Evolutionary conservation across 2,113 vertebrate species (phyloP).

Genomic region (Xiphophorus hellerii): DNA sequence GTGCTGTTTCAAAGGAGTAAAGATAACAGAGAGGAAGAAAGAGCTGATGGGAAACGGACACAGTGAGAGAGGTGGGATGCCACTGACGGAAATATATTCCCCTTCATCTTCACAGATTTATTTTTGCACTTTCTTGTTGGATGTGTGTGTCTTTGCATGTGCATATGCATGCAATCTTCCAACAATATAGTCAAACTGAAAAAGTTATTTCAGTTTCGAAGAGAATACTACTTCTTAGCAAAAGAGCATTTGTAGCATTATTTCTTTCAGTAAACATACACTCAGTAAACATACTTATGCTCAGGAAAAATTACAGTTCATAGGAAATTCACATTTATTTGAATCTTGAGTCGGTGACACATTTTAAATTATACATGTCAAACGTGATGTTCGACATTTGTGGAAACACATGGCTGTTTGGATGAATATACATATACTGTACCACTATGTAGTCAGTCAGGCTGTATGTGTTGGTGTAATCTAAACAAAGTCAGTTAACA

Average conservation of each 20-base stretch:
- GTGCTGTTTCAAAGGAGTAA: conserved; percentile 76
- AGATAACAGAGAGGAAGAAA: conserved; percentile 64
- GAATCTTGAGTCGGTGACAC: neutral
- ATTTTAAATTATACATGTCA: neutral
- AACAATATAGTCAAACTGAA: conserved; percentile 7
- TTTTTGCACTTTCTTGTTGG: conserved; percentile 8
- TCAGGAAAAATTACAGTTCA: neutral
- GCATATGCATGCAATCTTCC: neutral
- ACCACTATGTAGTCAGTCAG: neutral
- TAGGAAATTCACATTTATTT: neutral
- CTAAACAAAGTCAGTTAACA: neutral
- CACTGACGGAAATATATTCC: conserved; percentile 55
- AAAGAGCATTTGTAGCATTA: neutral
- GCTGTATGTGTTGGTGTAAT: neutral
- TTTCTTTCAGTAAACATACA: neutral
- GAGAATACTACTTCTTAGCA: conserved; percentile 30
- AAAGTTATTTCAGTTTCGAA: conserved; percentile 41
- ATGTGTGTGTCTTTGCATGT: neutral
- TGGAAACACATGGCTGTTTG: neutral
- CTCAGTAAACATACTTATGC: neutral
- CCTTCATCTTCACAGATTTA: conserved; percentile 62
- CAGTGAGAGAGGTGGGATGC: conserved; percentile 14
- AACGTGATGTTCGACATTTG: neutral
- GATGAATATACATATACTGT: neutral
- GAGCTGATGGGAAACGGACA: conserved; percentile 41